phyloP scores from a whole-genome alignment of 2,797 vertebrate genomes.

The Aythya fuligula region DNA sequence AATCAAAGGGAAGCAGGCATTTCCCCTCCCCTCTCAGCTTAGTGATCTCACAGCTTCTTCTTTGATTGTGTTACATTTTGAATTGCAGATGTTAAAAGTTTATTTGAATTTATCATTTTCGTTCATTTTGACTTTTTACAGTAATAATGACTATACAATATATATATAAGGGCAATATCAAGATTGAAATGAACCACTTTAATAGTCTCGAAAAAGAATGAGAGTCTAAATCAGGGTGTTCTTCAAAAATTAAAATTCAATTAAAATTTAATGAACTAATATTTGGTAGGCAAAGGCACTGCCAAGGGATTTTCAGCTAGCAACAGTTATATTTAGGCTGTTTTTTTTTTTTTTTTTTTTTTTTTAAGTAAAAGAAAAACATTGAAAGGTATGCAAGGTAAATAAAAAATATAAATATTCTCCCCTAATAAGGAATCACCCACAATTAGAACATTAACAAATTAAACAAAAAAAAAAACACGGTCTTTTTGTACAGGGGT shows the following conservation, averaged over 20 bases:
- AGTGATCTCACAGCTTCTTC: not conserved
- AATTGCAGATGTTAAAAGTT: not conserved
- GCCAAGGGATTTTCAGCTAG: not conserved
- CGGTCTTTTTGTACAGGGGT: not conserved
- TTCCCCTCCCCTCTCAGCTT: not conserved
- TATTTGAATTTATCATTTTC: not conserved
- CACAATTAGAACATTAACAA: not conserved
- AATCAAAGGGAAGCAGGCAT: not conserved
- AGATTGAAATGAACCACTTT: not conserved
- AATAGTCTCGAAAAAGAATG: not conserved
- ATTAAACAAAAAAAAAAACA: not conserved
- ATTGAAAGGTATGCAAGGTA: accelerated
- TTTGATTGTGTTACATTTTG: not conserved
- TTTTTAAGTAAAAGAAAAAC: not conserved
- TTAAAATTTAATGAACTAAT: not conserved
- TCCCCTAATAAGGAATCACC: not conserved
- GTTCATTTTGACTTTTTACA: not conserved
- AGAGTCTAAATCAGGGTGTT: not conserved
- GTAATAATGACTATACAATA: not conserved
- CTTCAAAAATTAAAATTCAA: not conserved
- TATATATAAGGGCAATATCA: not conserved
- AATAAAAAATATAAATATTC: not conserved
- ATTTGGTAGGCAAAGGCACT: not conserved
- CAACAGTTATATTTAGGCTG: not conserved
- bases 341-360: not conserved